Conservation (phyloP, 23 tunicate genomes). For the Styela plicata region DNA sequence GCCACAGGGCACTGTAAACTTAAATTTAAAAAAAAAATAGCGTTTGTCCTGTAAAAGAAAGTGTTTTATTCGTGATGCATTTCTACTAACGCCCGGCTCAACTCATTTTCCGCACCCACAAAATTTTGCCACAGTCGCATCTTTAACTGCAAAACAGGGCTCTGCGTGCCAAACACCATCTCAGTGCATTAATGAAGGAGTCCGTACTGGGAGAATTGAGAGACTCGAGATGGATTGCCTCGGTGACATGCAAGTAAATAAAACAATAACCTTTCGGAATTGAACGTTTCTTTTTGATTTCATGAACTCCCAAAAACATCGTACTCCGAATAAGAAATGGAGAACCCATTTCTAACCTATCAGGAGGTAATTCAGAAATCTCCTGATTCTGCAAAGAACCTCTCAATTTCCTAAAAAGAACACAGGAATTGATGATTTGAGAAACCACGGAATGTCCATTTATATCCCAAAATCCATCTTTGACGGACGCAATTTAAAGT, state of each 20-base stretch:
- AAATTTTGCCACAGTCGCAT: slow-evolving; percentile 61
- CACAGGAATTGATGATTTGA: slow-evolving; percentile 21
- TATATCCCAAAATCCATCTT: slow-evolving; percentile 25
- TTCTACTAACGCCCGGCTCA: slow-evolving; percentile 14
- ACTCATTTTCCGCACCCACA: slow-evolving; percentile 40
- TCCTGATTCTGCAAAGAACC: slow-evolving; percentile 27
- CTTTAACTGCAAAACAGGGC: slow-evolving; percentile 13
- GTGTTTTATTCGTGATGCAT: slow-evolving; percentile 20
- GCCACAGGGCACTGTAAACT: slow-evolving; percentile 28
- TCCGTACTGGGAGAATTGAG: slow-evolving; percentile 18
- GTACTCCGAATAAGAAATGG: slow-evolving; percentile 30
- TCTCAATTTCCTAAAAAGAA: slow-evolving; percentile 28
- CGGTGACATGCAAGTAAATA: slow-evolving; percentile 25
- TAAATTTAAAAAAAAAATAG: slow-evolving; percentile 20
- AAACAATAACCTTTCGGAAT: slow-evolving; percentile 38
- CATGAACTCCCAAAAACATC: slow-evolving; percentile 45
- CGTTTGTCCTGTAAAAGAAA: slow-evolving; percentile 17
- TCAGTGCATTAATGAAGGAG: slow-evolving; percentile 44
- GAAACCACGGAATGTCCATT: neutral
- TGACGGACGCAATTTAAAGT: slow-evolving; percentile 25
- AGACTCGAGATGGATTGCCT: slow-evolving; percentile 43
- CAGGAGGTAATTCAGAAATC: slow-evolving; percentile 36
- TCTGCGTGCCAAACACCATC: slow-evolving; percentile 38
- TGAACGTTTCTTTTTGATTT: slow-evolving; percentile 30
- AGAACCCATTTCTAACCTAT: slow-evolving; percentile 19